phyloP scores from a whole-genome alignment of 1,140 invertebrate species.

The Drosophila seguyi region DNA sequence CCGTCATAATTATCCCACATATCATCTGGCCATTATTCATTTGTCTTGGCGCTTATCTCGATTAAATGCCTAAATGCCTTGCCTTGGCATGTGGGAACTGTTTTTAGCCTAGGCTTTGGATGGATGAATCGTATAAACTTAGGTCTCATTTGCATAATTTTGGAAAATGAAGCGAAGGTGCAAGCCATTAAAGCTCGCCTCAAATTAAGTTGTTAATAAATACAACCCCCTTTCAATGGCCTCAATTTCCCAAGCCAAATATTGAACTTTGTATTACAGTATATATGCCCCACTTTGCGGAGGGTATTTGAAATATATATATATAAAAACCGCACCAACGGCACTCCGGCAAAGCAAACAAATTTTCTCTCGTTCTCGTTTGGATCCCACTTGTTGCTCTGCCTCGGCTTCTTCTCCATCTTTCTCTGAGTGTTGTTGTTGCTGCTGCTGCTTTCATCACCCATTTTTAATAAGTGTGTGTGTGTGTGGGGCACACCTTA shows the following conservation, averaged over 20 bases:
- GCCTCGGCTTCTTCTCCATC: slow-evolving; percentile 24
- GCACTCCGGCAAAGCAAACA: slow-evolving; percentile 53
- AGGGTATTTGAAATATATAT: slow-evolving; percentile 16
- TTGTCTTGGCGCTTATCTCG: slow-evolving; percentile 14
- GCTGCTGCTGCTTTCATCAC: slow-evolving; percentile 48
- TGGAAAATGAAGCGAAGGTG: slow-evolving; percentile 9
- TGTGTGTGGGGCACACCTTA: slow-evolving; percentile 32
- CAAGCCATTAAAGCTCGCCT: neutral
- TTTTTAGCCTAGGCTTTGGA: neutral
- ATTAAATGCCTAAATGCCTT: slow-evolving; percentile 4
- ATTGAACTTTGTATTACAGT: neutral
- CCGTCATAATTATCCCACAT: slow-evolving; percentile 14
- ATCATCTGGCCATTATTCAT: slow-evolving; percentile 9
- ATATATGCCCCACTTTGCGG: neutral
- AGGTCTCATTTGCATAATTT: slow-evolving; percentile 25
- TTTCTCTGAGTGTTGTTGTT: slow-evolving; percentile 13
- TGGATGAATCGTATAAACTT: neutral
- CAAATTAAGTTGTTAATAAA: neutral
- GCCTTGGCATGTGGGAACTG: slow-evolving; percentile 38
- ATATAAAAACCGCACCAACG: slow-evolving; percentile 34
- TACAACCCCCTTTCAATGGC: neutral
- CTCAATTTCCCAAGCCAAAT: slow-evolving; percentile 1
- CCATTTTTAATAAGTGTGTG: slow-evolving; percentile 29
- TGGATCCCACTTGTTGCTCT: slow-evolving; percentile 36
- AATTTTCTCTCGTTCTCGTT: slow-evolving; percentile 69